Evolutionary conservation across 1,140 invertebrate genomes (phyloP).

Genomic region (Mactra quadrangularis): DNA sequence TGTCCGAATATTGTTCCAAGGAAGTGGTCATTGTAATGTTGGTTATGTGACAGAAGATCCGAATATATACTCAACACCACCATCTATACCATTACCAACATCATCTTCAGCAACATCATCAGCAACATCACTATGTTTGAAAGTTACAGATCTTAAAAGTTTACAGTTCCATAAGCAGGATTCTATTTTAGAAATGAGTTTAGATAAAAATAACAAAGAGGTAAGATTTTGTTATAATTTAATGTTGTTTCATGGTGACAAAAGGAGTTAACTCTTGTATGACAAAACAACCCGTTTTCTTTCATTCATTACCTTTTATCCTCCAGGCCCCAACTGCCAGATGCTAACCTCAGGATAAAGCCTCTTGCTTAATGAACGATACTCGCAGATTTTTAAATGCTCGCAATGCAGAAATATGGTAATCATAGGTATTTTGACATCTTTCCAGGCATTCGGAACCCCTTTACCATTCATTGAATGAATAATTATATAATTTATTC

Average conservation of each 20-base stretch:
- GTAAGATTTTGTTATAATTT: neutral
- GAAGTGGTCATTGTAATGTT: slow-evolving; percentile 34
- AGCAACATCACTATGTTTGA: too few species aligned
- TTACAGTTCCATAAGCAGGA: slow-evolving; percentile 23
- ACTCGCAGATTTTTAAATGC: too few species aligned
- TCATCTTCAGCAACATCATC: too few species aligned
- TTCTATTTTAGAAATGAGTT: neutral
- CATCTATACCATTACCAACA: too few species aligned
- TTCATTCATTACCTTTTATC: neutral
- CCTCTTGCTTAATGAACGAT: too few species aligned
- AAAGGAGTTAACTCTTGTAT: neutral
- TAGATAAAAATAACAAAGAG: slow-evolving; percentile 11
- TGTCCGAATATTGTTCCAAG: slow-evolving; percentile 7
- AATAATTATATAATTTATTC: too few species aligned
- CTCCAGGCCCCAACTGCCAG: neutral
- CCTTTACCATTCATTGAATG: too few species aligned
- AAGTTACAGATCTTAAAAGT: slow-evolving; percentile 14
- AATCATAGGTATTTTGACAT: too few species aligned
- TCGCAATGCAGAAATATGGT: too few species aligned
- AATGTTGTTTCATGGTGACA: neutral
- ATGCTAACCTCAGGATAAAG: neutral
- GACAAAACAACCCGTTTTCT: neutral
- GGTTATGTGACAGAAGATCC: slow-evolving; percentile 27
- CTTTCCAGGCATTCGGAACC: too few species aligned
- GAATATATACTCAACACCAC: neutral